Conservation (phyloP, 1,140 invertebrate species). For the Drosophila jambulina region DNA sequence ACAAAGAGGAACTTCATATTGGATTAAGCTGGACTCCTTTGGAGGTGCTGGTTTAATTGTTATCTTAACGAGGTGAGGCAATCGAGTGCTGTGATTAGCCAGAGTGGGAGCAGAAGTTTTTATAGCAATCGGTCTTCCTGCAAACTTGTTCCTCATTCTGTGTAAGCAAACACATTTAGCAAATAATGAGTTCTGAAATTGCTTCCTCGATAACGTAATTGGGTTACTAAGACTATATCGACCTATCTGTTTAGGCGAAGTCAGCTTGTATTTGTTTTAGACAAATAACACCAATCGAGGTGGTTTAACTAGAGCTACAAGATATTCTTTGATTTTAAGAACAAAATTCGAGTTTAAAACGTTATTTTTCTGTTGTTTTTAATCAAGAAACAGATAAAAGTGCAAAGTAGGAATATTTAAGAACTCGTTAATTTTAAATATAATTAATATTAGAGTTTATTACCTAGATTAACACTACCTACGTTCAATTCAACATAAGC, state of each 20-base stretch:
- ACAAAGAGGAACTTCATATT: background rate
- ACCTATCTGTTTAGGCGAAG: background rate
- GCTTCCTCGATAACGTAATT: background rate
- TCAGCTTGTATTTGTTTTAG: background rate
- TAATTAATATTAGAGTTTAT: background rate
- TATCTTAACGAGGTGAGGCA: background rate
- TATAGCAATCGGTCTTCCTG: background rate
- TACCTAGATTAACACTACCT: too few species aligned
- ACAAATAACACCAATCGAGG: background rate
- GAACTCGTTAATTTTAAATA: background rate
- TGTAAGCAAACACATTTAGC: background rate
- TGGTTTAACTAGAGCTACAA: background rate
- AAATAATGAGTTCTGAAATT: background rate
- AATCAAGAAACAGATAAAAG: background rate
- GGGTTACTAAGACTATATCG: background rate
- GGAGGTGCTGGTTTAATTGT: background rate
- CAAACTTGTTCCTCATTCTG: background rate
- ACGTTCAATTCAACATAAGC: background rate
- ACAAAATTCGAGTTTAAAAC: background rate
- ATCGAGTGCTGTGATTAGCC: slow-evolving; percentile 9
- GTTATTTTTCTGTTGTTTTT: too few species aligned
- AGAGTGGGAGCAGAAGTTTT: background rate
- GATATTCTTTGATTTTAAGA: background rate
- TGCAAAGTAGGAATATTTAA: background rate
- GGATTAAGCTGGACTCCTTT: background rate